A percentile compares a stretch with the other conserved stretches of the same genome.
These are phyloP conservation scores for Chymomyza procnemis DNA, from an alignment of 2,888 invertebrate genomes.

Conservation along the genomic window DNA sequence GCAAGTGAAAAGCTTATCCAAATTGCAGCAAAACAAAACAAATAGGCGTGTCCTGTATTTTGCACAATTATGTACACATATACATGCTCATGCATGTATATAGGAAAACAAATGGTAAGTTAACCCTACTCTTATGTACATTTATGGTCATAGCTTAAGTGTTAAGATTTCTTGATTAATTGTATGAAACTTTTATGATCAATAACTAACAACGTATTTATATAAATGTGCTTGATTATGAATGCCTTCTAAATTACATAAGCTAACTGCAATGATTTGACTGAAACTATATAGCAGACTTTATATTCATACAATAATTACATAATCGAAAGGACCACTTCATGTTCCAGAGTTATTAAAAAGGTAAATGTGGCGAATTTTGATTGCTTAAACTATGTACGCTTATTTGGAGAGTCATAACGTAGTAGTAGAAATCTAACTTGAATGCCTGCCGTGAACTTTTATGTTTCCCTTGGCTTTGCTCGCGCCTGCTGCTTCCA, in stretches of 20 bases:
- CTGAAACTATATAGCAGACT: neutral
- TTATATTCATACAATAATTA: slow-evolving; percentile 22
- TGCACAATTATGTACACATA: neutral
- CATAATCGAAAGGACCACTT: slow-evolving; percentile 35
- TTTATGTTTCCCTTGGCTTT: slow-evolving; percentile 6
- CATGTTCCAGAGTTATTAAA: neutral
- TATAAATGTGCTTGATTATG: too few species aligned
- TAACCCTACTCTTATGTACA: neutral
- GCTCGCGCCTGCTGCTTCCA: slow-evolving; percentile 20
- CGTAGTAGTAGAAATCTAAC: neutral
- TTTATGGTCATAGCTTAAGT: too few species aligned
- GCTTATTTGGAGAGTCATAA: too few species aligned
- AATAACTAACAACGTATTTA: too few species aligned
- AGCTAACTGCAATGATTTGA: neutral
- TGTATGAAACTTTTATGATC: too few species aligned
- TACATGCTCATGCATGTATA: neutral
- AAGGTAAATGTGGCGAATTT: too few species aligned
- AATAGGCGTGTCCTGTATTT: slow-evolving; percentile 27
- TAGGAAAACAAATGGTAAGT: slow-evolving; percentile 41
- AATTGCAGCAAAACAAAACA: slow-evolving; percentile 25
- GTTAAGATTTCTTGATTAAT: too few species aligned
- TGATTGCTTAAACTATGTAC: too few species aligned
- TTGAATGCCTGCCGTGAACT: neutral
- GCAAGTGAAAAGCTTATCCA: neutral
- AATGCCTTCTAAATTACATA: neutral